Evolutionary conservation across 2,888 invertebrate species (phyloP).

Genomic region (Melanophora roralis): DNA sequence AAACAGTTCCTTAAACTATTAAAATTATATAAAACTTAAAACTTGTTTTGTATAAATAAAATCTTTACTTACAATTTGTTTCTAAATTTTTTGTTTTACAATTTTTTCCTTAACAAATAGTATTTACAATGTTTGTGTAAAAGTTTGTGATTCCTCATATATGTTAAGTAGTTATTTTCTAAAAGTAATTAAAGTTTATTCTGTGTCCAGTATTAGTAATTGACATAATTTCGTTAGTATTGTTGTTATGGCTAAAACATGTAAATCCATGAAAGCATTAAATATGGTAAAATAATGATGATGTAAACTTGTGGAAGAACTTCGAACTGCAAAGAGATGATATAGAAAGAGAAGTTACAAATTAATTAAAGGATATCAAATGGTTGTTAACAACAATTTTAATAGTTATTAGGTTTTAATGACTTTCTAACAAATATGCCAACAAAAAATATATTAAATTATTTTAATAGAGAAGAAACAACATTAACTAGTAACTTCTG

Average conservation of each 20-base stretch:
- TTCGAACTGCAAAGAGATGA: slow-evolving; percentile 67
- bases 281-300: slow-evolving; percentile 54
- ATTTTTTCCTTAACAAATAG: too few species aligned
- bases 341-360: neutral
- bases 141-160: too few species aligned
- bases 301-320: slow-evolving; percentile 65
- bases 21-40: neutral
- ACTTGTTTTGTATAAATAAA: too few species aligned
- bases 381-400: neutral
- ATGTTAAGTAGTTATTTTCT: slow-evolving; percentile 66
- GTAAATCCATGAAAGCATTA: slow-evolving; percentile 55
- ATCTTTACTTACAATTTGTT: slow-evolving; percentile 26
- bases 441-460: too few species aligned
- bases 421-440: too few species aligned
- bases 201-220: slow-evolving; percentile 67
- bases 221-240: slow-evolving; percentile 69
- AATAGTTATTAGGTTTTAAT: too few species aligned
- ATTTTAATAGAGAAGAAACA: too few species aligned
- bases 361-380: neutral
- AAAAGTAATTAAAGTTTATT: slow-evolving; percentile 69
- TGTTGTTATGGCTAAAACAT: slow-evolving; percentile 68
- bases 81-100: too few species aligned
- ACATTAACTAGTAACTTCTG: too few species aligned
- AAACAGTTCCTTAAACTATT: slow-evolving; percentile 8
- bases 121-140: too few species aligned